Percentiles rank a stretch among this genome's conserved stretches.
phyloP scores from a whole-genome alignment of 2,888 invertebrate species.

The Tyria jacobaeae region DNA sequence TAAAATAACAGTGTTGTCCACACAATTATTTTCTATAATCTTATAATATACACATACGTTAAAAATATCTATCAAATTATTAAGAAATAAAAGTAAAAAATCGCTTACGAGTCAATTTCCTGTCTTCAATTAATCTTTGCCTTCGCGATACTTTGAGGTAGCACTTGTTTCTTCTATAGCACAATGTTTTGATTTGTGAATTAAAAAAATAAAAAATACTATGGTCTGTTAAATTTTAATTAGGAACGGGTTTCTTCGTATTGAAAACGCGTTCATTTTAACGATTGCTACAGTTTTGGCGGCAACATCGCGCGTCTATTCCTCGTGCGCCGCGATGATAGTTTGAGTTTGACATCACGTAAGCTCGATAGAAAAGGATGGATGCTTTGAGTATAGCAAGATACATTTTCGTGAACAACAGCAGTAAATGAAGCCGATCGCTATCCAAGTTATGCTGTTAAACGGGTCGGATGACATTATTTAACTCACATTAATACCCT shows the following conservation, averaged over 20 bases:
- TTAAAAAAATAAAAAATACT: constrained; percentile 24
- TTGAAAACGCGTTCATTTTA: constrained; percentile 61
- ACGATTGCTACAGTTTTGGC: constrained; percentile 47
- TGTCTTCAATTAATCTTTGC: constrained; percentile 12
- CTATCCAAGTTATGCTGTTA: neutral
- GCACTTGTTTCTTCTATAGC: constrained; percentile 34
- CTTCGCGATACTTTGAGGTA: constrained; percentile 22
- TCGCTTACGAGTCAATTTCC: constrained; percentile 16
- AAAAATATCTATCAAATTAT: neutral
- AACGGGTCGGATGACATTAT: neutral
- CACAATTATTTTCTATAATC: too few species aligned
- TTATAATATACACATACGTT: neutral
- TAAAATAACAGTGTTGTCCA: neutral
- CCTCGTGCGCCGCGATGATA: constrained; percentile 48
- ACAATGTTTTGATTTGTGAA: constrained; percentile 18
- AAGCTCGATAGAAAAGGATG: constrained; percentile 57
- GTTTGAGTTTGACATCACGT: constrained; percentile 63
- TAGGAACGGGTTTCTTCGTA: constrained; percentile 33
- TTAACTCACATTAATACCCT: neutral
- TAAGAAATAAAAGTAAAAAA: neutral
- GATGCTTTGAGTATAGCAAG: constrained; percentile 52
- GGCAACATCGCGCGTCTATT: constrained; percentile 58
- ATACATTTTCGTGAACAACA: constrained; percentile 23
- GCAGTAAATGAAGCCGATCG: neutral
- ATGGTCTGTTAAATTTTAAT: constrained; percentile 31